phyloP scores from a whole-genome alignment of 2,888 invertebrate genomes.

The Laspeyria flexula region DNA sequence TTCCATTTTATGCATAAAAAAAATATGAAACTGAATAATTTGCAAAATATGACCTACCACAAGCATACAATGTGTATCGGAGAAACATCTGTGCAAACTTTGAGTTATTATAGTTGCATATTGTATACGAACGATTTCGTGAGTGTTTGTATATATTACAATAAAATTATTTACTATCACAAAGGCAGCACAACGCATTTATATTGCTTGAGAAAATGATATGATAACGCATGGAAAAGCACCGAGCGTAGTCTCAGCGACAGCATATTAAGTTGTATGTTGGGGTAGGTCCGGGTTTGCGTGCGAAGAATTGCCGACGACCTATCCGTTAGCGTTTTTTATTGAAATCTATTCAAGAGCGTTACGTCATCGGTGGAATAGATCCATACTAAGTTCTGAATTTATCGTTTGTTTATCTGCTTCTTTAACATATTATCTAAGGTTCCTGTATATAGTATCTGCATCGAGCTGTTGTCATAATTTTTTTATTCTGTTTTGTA shows the following conservation, averaged over 20 bases:
- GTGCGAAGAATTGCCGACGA: conserved; percentile 32
- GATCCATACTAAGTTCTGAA: conserved; percentile 30
- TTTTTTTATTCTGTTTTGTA: conserved; percentile 15
- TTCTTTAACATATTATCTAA: conserved; percentile 9
- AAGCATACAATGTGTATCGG: conserved; percentile 13
- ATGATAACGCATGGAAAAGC: conserved; percentile 68
- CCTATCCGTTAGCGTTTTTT: conserved; percentile 36
- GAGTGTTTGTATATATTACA: conserved; percentile 11
- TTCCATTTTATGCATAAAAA: not conserved
- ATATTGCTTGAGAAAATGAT: conserved; percentile 37
- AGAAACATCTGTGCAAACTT: conserved; percentile 47
- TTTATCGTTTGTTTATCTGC: conserved; percentile 27
- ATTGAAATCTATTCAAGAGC: conserved; percentile 37
- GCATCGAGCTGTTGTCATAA: not conserved
- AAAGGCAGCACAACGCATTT: conserved; percentile 24
- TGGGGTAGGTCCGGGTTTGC: conserved; percentile 68
- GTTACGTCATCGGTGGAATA: conserved; percentile 44
- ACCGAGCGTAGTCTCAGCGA: conserved; percentile 43
- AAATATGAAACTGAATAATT: conserved; percentile 8
- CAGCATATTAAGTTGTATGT: conserved; percentile 46
- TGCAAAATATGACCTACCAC: conserved; percentile 18
- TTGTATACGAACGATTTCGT: conserved; percentile 30
- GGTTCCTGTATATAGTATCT: not conserved
- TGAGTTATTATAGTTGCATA: conserved; percentile 26
- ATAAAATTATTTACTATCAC: conserved; percentile 30